Conservation (phyloP, 1,140 invertebrate genomes). For the Heliconius hermathena region DNA sequence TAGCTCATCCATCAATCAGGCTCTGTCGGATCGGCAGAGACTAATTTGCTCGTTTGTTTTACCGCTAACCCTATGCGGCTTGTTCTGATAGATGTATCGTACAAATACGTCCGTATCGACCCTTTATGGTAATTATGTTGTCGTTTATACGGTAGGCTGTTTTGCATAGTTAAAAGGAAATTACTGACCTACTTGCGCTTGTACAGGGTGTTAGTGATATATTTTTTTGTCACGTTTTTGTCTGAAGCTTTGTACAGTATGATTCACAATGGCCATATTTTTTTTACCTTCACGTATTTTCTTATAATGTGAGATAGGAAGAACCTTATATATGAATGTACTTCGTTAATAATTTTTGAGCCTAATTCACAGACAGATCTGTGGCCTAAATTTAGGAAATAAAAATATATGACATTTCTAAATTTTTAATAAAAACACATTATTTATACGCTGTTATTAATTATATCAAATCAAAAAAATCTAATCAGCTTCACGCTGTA, state of each 20-base stretch:
- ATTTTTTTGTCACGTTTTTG: background rate
- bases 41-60: constrained; percentile 78
- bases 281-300: background rate
- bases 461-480: background rate
- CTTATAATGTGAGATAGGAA: background rate
- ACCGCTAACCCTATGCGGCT: constrained; percentile 59
- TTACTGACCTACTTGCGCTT: background rate
- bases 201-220: background rate
- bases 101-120: constrained; percentile 16
- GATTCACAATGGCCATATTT: background rate
- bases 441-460: background rate
- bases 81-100: constrained; percentile 57
- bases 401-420: too few species aligned
- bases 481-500: too few species aligned
- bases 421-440: background rate
- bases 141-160: background rate
- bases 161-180: constrained; percentile 8
- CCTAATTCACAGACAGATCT: too few species aligned
- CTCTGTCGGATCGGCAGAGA: constrained; percentile 60
- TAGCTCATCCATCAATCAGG: constrained; percentile 74
- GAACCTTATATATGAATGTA: too few species aligned
- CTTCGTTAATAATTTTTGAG: too few species aligned
- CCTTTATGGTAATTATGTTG: constrained; percentile 36
- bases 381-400: too few species aligned
- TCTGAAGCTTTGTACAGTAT: background rate